phyloP scores from a whole-genome alignment of 2,113 vertebrate species.

The Globicephala melas region DNA sequence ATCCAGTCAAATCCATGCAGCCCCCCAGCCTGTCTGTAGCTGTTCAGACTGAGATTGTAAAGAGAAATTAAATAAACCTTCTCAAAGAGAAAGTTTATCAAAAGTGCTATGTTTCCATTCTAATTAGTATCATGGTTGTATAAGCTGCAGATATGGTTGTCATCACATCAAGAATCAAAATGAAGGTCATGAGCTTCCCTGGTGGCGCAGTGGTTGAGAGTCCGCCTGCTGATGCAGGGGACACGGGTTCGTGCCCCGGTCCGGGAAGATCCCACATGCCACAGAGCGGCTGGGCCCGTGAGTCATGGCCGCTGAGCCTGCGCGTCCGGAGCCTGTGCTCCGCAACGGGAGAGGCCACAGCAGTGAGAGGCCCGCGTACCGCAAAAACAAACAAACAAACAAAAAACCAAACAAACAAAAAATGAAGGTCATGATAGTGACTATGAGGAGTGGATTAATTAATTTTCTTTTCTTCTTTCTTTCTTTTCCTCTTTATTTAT shows the following conservation, averaged over 20 bases:
- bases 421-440: conserved; percentile 58
- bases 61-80: conserved; percentile 41
- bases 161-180: conserved; percentile 61
- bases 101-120: conserved; percentile 41
- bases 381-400: too few species aligned
- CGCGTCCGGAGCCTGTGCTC: too few species aligned
- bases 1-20: neutral
- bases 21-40: neutral
- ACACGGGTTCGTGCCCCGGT: too few species aligned
- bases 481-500: neutral
- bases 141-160: conserved; percentile 52
- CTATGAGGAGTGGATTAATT: conserved; percentile 47
- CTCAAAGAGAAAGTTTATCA: conserved; percentile 48
- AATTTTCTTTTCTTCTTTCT: neutral
- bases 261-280: too few species aligned
- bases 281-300: too few species aligned
- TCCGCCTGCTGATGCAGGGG: too few species aligned
- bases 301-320: too few species aligned
- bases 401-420: neutral
- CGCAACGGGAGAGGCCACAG: too few species aligned
- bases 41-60: neutral
- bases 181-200: neutral
- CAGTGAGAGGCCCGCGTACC: too few species aligned
- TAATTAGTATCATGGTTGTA: conserved; percentile 57
- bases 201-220: too few species aligned